Evolutionary conservation across 2,113 vertebrate species (phyloP), one percentile per base, ranked within the genome.

Genomic region (Stomatorhinus ivindoensis): DNA sequence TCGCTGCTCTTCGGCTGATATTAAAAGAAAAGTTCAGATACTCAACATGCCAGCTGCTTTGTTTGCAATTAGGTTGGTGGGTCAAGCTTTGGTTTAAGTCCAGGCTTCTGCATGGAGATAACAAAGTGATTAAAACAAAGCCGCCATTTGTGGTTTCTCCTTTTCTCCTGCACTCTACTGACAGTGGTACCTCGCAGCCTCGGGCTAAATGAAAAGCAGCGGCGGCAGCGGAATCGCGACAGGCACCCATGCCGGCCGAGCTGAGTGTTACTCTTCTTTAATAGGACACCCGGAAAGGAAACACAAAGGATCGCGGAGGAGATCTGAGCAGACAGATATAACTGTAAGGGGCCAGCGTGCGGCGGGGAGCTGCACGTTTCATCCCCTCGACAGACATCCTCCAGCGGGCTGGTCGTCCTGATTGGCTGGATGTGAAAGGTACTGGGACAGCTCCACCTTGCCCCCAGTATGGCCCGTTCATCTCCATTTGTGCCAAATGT

Each of bases 21-120:
- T 35, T 51, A 15, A 31, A 53, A 35, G 47, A 46, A 53, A 31
- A 86, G 73, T 80, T 51, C 7, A 86, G 47, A 86, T 87, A 6
- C 85, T 87, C 15, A 21, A 6, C 48, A 9, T 35, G 47, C 31
- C 85, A 53, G 48, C 24, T 31, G 19, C 13, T 51, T 50, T 86
- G 24, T 50, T 51, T 50, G n/a, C 84, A 86, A 86, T 86, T 86
- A 86, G 85, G 27, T 51, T 87, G 48, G 85, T 87, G 47, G 82
- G 85, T 87, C 85, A 87, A 55, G 50, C 48, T 35, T 51, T 35
- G 85, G 48, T 55, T 27, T 87, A 39, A 87, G 50, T 24, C 27
- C 85, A 87, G 47, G 11, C 27, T 27, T 87, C 85, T 87, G 50
- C 85, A 87, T 31, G 11, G 1, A 35, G 50, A 55, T 87, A 27